These are phyloP conservation scores for Cavia aperea DNA, from an alignment of 2,113 vertebrate genomes.

Conservation along the genomic window DNA sequence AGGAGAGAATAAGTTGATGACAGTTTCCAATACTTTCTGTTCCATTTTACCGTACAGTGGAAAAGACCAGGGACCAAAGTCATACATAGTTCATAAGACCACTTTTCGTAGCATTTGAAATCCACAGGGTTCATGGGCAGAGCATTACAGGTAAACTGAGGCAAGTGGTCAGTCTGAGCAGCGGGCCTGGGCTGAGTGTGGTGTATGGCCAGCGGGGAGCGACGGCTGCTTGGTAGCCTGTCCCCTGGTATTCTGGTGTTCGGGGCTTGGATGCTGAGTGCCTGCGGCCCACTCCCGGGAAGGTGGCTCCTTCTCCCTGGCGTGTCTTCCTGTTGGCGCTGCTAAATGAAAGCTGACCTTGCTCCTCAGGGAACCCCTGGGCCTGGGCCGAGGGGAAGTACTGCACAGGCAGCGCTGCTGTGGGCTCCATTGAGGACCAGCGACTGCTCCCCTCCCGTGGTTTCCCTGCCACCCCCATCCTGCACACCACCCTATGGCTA, in stretches of 20 bases:
- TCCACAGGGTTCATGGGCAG: not conserved
- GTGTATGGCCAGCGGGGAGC: fast-evolving
- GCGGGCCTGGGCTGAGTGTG: not conserved
- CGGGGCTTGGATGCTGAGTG: no score
- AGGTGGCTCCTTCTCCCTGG: fast-evolving
- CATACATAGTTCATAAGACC: no score
- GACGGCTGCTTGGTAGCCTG: fast-evolving
- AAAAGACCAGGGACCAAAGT: not conserved
- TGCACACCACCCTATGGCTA: not conserved
- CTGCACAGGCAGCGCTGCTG: not conserved
- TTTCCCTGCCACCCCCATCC: not conserved
- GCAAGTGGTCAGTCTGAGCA: not conserved
- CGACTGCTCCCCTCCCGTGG: not conserved
- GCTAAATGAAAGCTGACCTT: not conserved
- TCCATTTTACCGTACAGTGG: not conserved
- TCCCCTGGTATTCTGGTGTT: not conserved
- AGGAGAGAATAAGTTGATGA: not conserved
- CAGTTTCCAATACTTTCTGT: not conserved
- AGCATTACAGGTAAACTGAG: not conserved
- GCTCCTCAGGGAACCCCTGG: not conserved
- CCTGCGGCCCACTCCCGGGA: fast-evolving
- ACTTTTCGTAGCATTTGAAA: not conserved
- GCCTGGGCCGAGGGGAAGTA: not conserved
- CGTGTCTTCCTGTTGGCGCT: not conserved
- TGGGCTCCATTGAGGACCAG: not conserved